Conservation (phyloP, 2,888 invertebrate genomes). For the Orchestes rusci region DNA sequence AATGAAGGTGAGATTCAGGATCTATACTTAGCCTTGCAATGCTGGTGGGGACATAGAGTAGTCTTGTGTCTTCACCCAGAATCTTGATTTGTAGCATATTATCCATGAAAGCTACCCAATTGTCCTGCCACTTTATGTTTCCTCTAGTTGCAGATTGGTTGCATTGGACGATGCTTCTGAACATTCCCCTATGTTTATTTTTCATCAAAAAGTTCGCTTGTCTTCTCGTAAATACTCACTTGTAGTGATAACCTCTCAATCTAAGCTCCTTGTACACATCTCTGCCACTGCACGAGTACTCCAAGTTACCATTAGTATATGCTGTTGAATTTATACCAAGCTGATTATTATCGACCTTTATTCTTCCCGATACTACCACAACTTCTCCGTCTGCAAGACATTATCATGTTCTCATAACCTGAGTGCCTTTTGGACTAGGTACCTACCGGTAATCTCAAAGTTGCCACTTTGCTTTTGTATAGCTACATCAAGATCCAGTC, state of each 20-base stretch:
- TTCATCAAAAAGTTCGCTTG: neutral
- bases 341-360: conserved; percentile 35
- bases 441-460: conserved; percentile 36
- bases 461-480: conserved; percentile 26
- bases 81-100: conserved; percentile 74
- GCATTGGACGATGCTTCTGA: conserved; percentile 30
- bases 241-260: conserved; percentile 58
- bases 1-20: conserved; percentile 31
- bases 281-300: conserved; percentile 46
- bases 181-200: conserved; percentile 28
- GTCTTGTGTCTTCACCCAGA: conserved; percentile 57
- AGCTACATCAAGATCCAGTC: conserved; percentile 30
- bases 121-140: conserved; percentile 39
- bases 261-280: conserved; percentile 64
- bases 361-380: conserved; percentile 27
- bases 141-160: conserved; percentile 26
- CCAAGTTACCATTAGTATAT: neutral
- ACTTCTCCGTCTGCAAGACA: conserved; percentile 21
- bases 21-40: conserved; percentile 48
- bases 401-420: neutral
- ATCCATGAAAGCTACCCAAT: conserved; percentile 86
- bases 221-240: conserved; percentile 25
- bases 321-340: too few relatives aligned
- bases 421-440: too few relatives aligned
- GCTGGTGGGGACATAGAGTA: conserved; percentile 61